phyloP scores from a whole-genome alignment of 2,888 invertebrate species.

The Flexamia atlantica region DNA sequence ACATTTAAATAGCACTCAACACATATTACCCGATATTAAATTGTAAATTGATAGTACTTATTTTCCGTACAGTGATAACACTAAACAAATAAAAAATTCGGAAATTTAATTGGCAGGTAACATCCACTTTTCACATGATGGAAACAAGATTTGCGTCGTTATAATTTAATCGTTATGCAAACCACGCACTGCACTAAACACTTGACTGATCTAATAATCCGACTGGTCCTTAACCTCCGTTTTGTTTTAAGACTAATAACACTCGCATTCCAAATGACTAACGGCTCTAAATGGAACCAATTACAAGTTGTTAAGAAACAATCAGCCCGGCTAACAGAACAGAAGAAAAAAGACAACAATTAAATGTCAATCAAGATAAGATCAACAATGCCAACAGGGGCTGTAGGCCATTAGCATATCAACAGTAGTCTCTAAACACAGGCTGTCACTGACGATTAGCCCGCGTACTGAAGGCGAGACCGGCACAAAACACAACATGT shows the following conservation, averaged over 20 bases:
- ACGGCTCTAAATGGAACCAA: slow-evolving; percentile 23
- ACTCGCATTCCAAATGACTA: slow-evolving; percentile 35
- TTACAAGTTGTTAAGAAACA: slow-evolving; percentile 39
- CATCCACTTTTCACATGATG: no score
- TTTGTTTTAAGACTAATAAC: slow-evolving; percentile 5
- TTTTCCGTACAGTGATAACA: no score
- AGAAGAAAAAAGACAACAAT: slow-evolving; percentile 34
- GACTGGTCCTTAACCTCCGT: background rate
- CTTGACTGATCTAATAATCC: background rate
- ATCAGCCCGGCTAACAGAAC: slow-evolving; percentile 7
- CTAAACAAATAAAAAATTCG: no score
- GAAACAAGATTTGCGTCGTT: no score
- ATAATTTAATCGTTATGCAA: no score
- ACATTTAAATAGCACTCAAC: no score
- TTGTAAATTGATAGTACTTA: no score
- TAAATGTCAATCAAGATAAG: slow-evolving; percentile 58
- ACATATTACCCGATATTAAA: no score
- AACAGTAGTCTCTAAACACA: slow-evolving; percentile 43
- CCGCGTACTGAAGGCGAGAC: slow-evolving; percentile 8
- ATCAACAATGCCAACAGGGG: slow-evolving; percentile 42
- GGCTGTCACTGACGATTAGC: slow-evolving; percentile 54
- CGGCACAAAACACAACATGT: slow-evolving; percentile 41
- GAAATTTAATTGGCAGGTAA: no score
- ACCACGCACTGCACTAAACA: no score
- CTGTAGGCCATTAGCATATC: slow-evolving; percentile 47